phyloP scores from a whole-genome alignment of 2,888 invertebrate genomes.

The Synanthedon myopaeformis region DNA sequence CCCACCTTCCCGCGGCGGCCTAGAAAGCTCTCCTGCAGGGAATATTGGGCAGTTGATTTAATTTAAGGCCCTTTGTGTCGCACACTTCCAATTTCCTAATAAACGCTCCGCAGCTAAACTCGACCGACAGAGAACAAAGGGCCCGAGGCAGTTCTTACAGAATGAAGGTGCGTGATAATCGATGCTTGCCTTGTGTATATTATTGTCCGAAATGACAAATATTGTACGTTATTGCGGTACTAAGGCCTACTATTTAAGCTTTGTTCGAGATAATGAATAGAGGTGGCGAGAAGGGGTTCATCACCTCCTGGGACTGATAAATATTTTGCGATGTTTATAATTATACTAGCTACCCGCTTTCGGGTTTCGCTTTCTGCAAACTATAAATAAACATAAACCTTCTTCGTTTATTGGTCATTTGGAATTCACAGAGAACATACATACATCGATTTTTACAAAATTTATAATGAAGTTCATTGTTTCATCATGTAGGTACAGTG shows the following conservation, averaged over 20 bases:
- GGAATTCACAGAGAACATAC: too few relatives aligned
- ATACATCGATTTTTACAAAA: too few relatives aligned
- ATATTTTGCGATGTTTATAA: neutral
- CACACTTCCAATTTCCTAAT: slow-evolving; percentile 53
- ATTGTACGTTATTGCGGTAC: slow-evolving; percentile 16
- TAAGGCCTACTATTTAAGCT: slow-evolving; percentile 18
- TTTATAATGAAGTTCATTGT: too few relatives aligned
- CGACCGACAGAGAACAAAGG: slow-evolving; percentile 40
- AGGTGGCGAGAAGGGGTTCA: slow-evolving; percentile 14
- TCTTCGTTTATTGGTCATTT: too few relatives aligned
- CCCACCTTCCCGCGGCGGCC: slow-evolving; percentile 22
- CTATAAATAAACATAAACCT: too few relatives aligned
- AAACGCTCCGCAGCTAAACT: slow-evolving; percentile 41
- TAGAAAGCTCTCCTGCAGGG: slow-evolving; percentile 38
- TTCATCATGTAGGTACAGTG: too few relatives aligned
- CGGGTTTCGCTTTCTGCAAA: too few relatives aligned
- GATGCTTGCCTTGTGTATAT: slow-evolving; percentile 29
- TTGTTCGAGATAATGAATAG: slow-evolving; percentile 19
- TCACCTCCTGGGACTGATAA: slow-evolving; percentile 11
- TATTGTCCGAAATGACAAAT: slow-evolving; percentile 40
- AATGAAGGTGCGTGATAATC: slow-evolving; percentile 36
- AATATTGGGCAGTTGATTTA: slow-evolving; percentile 56
- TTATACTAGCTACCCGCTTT: too few relatives aligned
- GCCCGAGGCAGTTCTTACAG: slow-evolving; percentile 25
- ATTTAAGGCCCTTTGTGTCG: slow-evolving; percentile 57